A percentile compares a stretch with the other conserved stretches of the same genome.
Evolutionary conservation across 2,797 vertebrate species (phyloP).

Genomic region (Ispidina picta): DNA sequence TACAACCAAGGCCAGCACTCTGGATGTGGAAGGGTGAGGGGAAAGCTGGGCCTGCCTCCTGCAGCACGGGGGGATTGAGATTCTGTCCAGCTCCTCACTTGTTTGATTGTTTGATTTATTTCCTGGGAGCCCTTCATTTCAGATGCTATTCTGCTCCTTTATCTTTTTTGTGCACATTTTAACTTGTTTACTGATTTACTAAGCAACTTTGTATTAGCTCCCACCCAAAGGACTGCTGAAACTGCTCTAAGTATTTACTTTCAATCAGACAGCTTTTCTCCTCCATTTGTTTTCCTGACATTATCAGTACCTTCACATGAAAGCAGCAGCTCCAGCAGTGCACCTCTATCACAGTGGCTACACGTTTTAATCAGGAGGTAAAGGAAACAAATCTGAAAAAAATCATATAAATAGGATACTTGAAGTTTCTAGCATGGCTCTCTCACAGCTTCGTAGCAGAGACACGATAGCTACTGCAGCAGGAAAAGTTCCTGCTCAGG

Average conservation of each 20-base stretch:
- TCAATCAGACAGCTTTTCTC: constrained; percentile 68
- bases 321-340: constrained; percentile 49
- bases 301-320: constrained; percentile 56
- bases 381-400: constrained; percentile 41
- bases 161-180: constrained; percentile 74
- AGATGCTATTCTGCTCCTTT: constrained; percentile 62
- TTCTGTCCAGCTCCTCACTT: constrained; percentile 40
- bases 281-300: constrained; percentile 76
- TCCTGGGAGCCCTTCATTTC: constrained; percentile 56
- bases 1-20: constrained; percentile 20
- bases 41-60: neutral
- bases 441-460: neutral
- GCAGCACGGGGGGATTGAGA: constrained; percentile 19
- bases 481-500: neutral
- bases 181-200: constrained; percentile 75
- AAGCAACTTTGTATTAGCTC: constrained; percentile 73
- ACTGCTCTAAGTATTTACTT: constrained; percentile 71
- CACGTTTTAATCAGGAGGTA: constrained; percentile 62
- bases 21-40: neutral
- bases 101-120: constrained; percentile 58
- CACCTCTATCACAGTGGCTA: constrained; percentile 50
- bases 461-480: neutral
- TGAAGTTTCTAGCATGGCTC: constrained; percentile 39
- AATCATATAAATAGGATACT: constrained; percentile 53
- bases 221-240: constrained; percentile 65